These are phyloP conservation scores for Oophaga sylvatica DNA, from an alignment of 2,797 vertebrate genomes.

Conservation along the genomic window DNA sequence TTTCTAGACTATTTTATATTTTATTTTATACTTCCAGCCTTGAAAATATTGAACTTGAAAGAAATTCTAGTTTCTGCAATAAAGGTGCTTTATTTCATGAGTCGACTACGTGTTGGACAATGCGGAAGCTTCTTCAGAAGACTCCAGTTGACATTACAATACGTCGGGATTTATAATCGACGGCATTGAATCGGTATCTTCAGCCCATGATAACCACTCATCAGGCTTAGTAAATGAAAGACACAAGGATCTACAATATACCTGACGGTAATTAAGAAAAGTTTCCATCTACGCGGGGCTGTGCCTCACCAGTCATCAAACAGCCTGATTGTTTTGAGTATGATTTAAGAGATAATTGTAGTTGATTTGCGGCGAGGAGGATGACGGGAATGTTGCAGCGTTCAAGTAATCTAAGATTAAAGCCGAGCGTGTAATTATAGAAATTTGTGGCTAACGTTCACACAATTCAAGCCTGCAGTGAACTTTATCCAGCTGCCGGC, in stretches of 20 bases:
- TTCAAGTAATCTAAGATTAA: slow-evolving; percentile 46
- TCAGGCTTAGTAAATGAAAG: slow-evolving; percentile 40
- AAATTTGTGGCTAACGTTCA: slow-evolving; percentile 11
- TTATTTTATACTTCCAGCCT: not conserved
- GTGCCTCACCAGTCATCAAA: slow-evolving; percentile 33
- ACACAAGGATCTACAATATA: slow-evolving; percentile 13
- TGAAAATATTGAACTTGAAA: not conserved
- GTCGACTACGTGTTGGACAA: not conserved
- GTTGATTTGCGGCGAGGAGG: slow-evolving; percentile 46
- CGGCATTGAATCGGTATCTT: not conserved
- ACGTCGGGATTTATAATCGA: slow-evolving; percentile 7
- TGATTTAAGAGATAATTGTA: slow-evolving; percentile 53
- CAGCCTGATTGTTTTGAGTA: slow-evolving; percentile 48
- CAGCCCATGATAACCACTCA: slow-evolving; percentile 34
- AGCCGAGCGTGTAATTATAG: slow-evolving; percentile 42
- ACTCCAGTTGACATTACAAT: not conserved
- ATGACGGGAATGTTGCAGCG: slow-evolving; percentile 4
- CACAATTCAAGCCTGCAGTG: not conserved
- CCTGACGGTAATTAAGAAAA: slow-evolving; percentile 47
- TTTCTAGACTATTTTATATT: too few relatives aligned
- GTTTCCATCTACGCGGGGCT: slow-evolving; percentile 6
- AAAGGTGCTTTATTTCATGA: not conserved
- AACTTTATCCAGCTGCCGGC: slow-evolving; percentile 2
- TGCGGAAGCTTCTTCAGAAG: not conserved
- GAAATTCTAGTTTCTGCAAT: not conserved